Evolutionary conservation across 2,797 vertebrate species (phyloP).

Genomic region (Pteropus rufus): DNA sequence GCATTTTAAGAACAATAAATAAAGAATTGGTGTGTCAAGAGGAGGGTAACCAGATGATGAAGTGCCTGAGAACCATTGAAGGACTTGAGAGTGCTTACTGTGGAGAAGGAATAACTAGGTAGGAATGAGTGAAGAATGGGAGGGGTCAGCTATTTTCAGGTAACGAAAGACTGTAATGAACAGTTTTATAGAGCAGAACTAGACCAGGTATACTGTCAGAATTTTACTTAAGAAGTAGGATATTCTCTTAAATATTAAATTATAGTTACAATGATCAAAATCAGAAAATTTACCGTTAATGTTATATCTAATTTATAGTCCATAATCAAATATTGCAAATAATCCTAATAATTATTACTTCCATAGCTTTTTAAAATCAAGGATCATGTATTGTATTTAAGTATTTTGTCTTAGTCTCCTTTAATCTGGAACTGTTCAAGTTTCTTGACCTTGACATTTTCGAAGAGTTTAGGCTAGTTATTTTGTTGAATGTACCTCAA

Average conservation of each 20-base stretch:
- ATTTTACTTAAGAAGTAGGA: background rate
- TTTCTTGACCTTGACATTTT: background rate
- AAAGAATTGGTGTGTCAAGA: background rate
- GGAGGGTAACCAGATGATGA: background rate
- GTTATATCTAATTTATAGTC: background rate
- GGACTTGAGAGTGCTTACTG: background rate
- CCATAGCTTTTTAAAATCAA: background rate
- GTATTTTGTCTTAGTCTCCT: background rate
- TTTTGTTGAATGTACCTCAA: background rate
- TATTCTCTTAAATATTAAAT: background rate
- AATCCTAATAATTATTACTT: background rate
- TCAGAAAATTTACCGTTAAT: background rate
- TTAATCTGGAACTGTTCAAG: background rate
- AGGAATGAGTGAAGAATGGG: background rate
- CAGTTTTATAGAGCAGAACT: background rate
- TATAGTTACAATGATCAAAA: background rate
- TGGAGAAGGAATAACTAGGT: background rate
- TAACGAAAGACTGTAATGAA: background rate
- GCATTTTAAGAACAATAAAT: background rate
- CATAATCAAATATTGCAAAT: background rate
- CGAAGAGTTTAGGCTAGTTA: background rate
- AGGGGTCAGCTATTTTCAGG: background rate
- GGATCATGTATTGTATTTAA: background rate
- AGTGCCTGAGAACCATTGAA: background rate
- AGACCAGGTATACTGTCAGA: background rate